These are phyloP conservation scores for Actias luna DNA, from an alignment of 2,888 invertebrate species.

Conservation along the genomic window DNA sequence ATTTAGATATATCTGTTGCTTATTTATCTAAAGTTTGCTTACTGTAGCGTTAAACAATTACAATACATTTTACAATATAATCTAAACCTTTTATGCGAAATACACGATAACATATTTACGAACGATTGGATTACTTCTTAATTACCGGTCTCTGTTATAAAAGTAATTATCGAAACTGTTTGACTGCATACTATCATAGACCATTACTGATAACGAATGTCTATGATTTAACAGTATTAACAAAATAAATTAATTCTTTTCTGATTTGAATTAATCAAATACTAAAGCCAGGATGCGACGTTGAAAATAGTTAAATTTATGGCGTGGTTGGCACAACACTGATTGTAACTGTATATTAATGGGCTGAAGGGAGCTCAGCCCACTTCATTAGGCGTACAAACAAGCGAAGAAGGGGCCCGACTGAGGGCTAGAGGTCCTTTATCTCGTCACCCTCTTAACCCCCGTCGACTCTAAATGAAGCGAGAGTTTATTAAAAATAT, in stretches of 20 bases:
- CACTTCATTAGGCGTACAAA: constrained; percentile 77
- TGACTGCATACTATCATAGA: too few relatives aligned
- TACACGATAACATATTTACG: too few relatives aligned
- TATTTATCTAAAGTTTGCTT: too few relatives aligned
- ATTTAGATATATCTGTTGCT: too few relatives aligned
- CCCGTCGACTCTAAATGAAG: constrained; percentile 37
- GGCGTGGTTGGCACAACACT: constrained; percentile 40
- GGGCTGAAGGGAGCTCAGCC: constrained; percentile 56
- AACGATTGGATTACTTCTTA: too few relatives aligned
- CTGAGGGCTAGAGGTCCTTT: constrained; percentile 45
- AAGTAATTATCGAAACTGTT: too few relatives aligned
- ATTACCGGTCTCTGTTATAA: too few relatives aligned
- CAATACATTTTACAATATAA: too few relatives aligned
- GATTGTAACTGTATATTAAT: constrained; percentile 67
- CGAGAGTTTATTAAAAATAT: constrained; percentile 42
- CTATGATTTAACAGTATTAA: too few relatives aligned
- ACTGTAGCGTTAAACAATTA: too few relatives aligned
- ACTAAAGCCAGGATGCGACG: constrained; percentile 7
- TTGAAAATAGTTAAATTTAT: constrained; percentile 29
- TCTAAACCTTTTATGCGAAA: too few relatives aligned
- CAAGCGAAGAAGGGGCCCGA: constrained; percentile 57
- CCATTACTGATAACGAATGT: too few relatives aligned
- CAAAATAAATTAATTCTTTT: neutral
- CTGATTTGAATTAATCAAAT: constrained; percentile 1
- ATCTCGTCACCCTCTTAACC: constrained; percentile 65